These are phyloP conservation scores for Cavia porcellus DNA, from an alignment of 2,113 vertebrate genomes.

Conservation along the genomic window DNA sequence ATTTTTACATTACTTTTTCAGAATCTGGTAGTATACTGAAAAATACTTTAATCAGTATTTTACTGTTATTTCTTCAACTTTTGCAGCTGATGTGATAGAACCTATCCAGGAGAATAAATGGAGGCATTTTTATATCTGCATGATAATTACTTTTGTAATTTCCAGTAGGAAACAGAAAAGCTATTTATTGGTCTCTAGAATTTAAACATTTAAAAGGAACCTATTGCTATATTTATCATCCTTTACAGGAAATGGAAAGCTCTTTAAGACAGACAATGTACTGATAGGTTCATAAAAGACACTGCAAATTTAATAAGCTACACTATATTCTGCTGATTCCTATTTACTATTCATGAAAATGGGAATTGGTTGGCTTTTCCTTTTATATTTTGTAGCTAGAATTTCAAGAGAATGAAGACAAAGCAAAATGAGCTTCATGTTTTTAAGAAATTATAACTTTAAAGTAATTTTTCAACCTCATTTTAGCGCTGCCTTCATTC, in stretches of 20 bases:
- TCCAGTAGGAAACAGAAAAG: constrained; percentile 69
- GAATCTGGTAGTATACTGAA: not conserved
- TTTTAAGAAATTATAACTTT: constrained; percentile 46
- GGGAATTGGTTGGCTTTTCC: not conserved
- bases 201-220: constrained; percentile 73
- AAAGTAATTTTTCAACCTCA: not conserved
- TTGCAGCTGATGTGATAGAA: not conserved
- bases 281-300: constrained; percentile 74
- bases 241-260: constrained; percentile 77
- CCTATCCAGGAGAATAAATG: not conserved
- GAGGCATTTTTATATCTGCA: constrained; percentile 23
- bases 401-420: constrained; percentile 58
- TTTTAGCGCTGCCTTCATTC: not conserved
- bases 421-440: not conserved
- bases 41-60: not conserved
- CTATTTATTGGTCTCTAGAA: constrained; percentile 66
- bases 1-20: not conserved
- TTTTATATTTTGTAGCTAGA: constrained; percentile 39
- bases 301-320: constrained; percentile 62
- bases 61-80: not conserved
- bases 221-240: constrained; percentile 71
- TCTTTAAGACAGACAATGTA: constrained; percentile 70
- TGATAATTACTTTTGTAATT: constrained; percentile 61
- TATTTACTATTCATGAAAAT: constrained; percentile 63
- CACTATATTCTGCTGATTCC: not conserved